Evolutionary conservation across 1,140 invertebrate genomes (phyloP), one percentile per base, ranked within the genome.

Genomic region (Lasaia peninsularis): DNA sequence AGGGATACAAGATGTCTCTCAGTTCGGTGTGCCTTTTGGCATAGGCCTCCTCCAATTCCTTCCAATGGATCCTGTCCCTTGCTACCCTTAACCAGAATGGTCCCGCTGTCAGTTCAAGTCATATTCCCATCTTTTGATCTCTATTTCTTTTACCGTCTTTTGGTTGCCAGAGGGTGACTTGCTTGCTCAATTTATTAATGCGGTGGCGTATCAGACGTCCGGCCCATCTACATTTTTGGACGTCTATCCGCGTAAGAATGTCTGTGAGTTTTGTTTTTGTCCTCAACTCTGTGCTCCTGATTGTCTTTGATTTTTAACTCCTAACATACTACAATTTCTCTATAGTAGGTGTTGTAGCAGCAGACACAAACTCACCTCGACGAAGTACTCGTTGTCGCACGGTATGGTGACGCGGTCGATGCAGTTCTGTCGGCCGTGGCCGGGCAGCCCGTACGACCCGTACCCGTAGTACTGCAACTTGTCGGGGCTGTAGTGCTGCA

Each of bases 341-440:
- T n/a, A n/a, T n/a, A n/a, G 37, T 14, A 8, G 37, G 37, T 40
- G n/a, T 18, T 7, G 10, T 2, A 40, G 6, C 37, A 12, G 1
- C n/a, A 51, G 3, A 18, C 11, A n/a, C 12, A 35, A 24, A 83
- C 89, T 91, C 71, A 95, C 94, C 85, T 92, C 92, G 55, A 96
- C 91, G 73, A 96, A 94, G 75, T 96, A 95, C 69, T 96, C 95
- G 44, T 94, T 93, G 67, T 96, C 95, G 71, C 95, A 96, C 0
- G 95, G 94, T 80, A 96, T 93, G 1, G 95, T 92, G 37, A 96
- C 92, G 34, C 93, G 90, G 73, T 96, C 94, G 1, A 83, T 87
- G 69, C 95, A 96, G 1, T 91, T 88, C 63, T 88, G 80, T 10
- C 89, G 58, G 0, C 87, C 88, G 40, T 72, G 78, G 0, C 80